These are phyloP conservation scores for Dicrostonyx torquatus DNA, from an alignment of 2,797 vertebrate genomes.

Conservation along the genomic window DNA sequence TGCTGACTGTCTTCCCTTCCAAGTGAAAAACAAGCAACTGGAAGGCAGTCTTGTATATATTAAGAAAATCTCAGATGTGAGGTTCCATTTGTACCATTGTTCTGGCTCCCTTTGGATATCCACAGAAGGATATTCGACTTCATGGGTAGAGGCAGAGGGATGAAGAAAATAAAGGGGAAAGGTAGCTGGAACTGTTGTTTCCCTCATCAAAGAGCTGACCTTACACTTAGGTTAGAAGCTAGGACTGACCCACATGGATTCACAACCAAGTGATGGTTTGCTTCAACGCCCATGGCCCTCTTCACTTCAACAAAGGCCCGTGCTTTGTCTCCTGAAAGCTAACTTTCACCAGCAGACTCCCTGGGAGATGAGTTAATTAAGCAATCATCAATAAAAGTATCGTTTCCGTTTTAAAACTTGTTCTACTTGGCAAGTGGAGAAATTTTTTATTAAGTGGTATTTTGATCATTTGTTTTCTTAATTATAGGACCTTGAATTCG, in stretches of 20 bases:
- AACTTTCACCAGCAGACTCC: background rate
- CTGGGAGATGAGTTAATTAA: background rate
- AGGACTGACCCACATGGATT: background rate
- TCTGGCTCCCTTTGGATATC: background rate
- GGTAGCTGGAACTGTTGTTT: background rate
- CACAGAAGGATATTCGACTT: background rate
- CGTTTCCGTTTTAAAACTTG: conserved; percentile 1
- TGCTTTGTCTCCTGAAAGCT: background rate
- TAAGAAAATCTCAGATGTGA: conserved; percentile 26
- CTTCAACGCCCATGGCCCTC: background rate
- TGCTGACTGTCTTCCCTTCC: background rate
- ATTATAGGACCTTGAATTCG: background rate
- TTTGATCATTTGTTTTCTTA: background rate
- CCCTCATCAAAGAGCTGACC: conserved; percentile 15
- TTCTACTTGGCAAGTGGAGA: background rate
- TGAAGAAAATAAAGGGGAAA: background rate
- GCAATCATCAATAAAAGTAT: background rate
- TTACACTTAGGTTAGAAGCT: background rate
- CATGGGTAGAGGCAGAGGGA: background rate
- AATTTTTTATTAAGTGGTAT: background rate
- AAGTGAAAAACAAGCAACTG: background rate
- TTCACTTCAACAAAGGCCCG: background rate
- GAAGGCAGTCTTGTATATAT: conserved; percentile 40
- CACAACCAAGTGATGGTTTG: background rate
- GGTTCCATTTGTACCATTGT: background rate